Base-by-base conservation (phyloP, 2,888 invertebrate genomes). In the Erannis defoliaria region DNA sequence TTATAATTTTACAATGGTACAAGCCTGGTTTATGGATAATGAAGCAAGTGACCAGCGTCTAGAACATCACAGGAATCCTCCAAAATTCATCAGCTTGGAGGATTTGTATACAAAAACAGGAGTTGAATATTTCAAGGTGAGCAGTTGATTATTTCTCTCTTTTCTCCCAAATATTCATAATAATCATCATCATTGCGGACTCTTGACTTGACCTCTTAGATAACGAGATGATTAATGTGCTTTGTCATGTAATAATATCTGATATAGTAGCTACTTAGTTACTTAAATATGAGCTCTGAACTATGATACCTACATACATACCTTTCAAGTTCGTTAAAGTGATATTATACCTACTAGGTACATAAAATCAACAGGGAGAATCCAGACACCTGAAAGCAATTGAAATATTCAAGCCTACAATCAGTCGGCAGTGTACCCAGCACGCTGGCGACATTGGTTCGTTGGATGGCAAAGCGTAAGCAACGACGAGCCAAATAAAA, bases 61-160 rank as follows among this genome's bases (percentile, higher is more conserved):
- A 68, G 96, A 97, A 77, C 98, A 98, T 80, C 97, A 98, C 73
- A 94, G 94, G 55, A 94, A 94, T 73, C 98, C 98, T 1, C 96
- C 96, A 1, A 88, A 95, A 78, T 96, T 94, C 73, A 70, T 99
- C 19, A 87, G 94, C 0, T 70, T 97, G 0, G 94, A 96, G 0
- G 94, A 96, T 59, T 90, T 99, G 49, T 95, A 89, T 66, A 85
- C 93, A 66, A 89, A 93, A 80, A 96, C 97, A 29, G 98, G 98
- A n/a, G 98, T 98, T 9, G 96, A 98, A 88, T 97, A 98, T 89
- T 98, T 96, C 86, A 92, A 96, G 91, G 98, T 98, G 94, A 90
- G n/a, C 6, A 33, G 1, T 26, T 18, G 10, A 23, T 14, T 31
- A 19, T n/a, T 48, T 38, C 18, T 2, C 5, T 46, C 31, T 18